These are phyloP conservation scores for Drosophila prosaltans DNA, from an alignment of 1,140 invertebrate species.

Conservation along the genomic window DNA sequence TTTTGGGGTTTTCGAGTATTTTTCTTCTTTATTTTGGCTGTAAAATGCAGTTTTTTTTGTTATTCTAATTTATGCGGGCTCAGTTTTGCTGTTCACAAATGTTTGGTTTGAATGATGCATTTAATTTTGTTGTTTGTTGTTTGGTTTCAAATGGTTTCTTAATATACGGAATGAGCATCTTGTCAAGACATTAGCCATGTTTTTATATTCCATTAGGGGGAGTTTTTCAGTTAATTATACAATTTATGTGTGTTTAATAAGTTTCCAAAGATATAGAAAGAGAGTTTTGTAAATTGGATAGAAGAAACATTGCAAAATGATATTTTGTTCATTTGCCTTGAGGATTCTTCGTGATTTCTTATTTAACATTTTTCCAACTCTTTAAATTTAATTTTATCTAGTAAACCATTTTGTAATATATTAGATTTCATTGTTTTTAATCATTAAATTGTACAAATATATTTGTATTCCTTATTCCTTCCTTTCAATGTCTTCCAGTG, in stretches of 20 bases:
- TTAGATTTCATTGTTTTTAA: background rate
- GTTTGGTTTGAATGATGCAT: constrained; percentile 67
- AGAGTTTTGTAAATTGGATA: too few species aligned
- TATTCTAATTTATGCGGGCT: constrained; percentile 76
- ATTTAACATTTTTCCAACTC: too few species aligned
- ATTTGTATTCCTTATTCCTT: constrained; percentile 13
- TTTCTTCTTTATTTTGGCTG: constrained; percentile 35
- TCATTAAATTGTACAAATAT: background rate
- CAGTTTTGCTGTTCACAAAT: constrained; percentile 46
- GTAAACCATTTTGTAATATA: too few species aligned
- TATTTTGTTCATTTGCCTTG: too few species aligned
- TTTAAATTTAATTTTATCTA: too few species aligned
- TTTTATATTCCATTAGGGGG: background rate
- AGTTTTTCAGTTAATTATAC: background rate
- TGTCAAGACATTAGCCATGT: background rate
- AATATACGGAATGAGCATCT: constrained; percentile 33
- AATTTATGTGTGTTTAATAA: background rate
- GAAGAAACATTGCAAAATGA: too few species aligned
- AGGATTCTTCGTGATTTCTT: too few species aligned
- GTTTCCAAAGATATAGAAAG: too few species aligned
- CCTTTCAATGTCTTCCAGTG: background rate
- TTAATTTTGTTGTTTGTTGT: constrained; percentile 54
- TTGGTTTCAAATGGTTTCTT: constrained; percentile 34
- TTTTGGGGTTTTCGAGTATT: constrained; percentile 24
- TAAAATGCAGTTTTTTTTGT: constrained; percentile 56